Percentiles rank a stretch among this genome's conserved stretches.
These are phyloP conservation scores for Enteromius argenteus DNA, from an alignment of 2,797 vertebrate genomes.

Conservation along the genomic window DNA sequence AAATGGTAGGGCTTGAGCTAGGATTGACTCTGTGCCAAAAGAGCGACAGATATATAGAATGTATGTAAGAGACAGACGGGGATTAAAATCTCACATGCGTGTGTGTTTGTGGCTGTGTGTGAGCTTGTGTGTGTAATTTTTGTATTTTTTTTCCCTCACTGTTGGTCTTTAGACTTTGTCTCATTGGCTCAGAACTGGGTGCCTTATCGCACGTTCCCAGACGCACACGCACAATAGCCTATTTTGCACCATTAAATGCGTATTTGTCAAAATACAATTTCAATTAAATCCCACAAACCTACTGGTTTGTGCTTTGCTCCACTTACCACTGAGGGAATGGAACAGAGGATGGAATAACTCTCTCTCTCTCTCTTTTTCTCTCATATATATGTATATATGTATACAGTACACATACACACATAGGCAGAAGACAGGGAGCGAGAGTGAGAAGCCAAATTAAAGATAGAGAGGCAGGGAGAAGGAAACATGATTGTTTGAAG, in stretches of 20 bases:
- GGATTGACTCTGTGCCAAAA: conserved; percentile 53
- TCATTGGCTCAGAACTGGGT: conserved; percentile 79
- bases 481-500: conserved; percentile 47
- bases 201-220: conserved; percentile 83
- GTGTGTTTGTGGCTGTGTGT: conserved; percentile 41
- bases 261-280: conserved; percentile 87
- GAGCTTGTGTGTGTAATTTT: conserved; percentile 52
- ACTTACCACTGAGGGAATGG: conserved; percentile 58
- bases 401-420: neutral
- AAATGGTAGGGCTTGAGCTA: conserved; percentile 79
- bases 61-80: conserved; percentile 38
- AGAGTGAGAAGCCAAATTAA: neutral
- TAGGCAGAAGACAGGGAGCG: neutral
- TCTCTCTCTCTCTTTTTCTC: conserved; percentile 28
- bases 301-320: conserved; percentile 67
- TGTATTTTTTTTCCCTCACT: conserved; percentile 41
- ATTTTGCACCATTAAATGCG: conserved; percentile 84
- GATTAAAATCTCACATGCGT: conserved; percentile 55
- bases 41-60: conserved; percentile 48
- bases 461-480: conserved; percentile 34
- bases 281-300: conserved; percentile 77
- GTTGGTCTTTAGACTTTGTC: conserved; percentile 72
- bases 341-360: conserved; percentile 50
- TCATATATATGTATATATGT: neutral
- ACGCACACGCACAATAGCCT: conserved; percentile 80